These are phyloP conservation scores for Patella ulyssiponensis DNA, from an alignment of 2,888 invertebrate genomes.

Conservation along the genomic window DNA sequence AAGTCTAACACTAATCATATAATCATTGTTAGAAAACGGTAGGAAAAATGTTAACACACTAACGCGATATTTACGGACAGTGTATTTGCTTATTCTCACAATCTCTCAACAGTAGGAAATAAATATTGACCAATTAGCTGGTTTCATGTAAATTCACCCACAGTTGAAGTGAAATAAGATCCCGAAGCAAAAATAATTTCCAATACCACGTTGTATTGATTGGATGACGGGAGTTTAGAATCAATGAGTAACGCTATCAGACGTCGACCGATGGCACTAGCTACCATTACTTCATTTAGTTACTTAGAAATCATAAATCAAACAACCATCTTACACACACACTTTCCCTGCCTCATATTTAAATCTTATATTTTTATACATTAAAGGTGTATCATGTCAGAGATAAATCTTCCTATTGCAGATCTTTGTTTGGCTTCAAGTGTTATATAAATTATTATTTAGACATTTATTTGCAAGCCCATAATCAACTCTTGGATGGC, in stretches of 20 bases:
- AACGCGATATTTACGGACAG: too few relatives aligned
- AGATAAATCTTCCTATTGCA: too few relatives aligned
- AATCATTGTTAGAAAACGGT: too few relatives aligned
- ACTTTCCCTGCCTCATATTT: too few relatives aligned
- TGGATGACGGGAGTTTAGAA: neutral
- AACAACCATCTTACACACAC: neutral
- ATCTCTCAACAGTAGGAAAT: neutral
- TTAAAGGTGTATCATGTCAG: too few relatives aligned
- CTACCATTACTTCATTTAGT: neutral
- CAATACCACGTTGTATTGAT: slow-evolving; percentile 1
- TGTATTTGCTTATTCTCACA: neutral
- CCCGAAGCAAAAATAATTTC: slow-evolving; percentile 11
- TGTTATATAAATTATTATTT: too few relatives aligned
- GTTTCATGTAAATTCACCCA: slow-evolving; percentile 5
- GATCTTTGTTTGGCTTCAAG: too few relatives aligned
- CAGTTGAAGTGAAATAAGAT: slow-evolving; percentile 8
- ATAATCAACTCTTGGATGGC: too few relatives aligned
- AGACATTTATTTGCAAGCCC: too few relatives aligned
- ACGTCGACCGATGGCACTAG: neutral
- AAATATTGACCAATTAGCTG: slow-evolving; percentile 7
- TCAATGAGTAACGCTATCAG: slow-evolving; percentile 4
- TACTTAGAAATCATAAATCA: slow-evolving; percentile 8
- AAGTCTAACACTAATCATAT: too few relatives aligned
- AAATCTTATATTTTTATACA: too few relatives aligned
- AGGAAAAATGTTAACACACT: too few relatives aligned